Evolutionary conservation across 2,888 invertebrate species (phyloP).

Genomic region (Ametastegia equiseti): DNA sequence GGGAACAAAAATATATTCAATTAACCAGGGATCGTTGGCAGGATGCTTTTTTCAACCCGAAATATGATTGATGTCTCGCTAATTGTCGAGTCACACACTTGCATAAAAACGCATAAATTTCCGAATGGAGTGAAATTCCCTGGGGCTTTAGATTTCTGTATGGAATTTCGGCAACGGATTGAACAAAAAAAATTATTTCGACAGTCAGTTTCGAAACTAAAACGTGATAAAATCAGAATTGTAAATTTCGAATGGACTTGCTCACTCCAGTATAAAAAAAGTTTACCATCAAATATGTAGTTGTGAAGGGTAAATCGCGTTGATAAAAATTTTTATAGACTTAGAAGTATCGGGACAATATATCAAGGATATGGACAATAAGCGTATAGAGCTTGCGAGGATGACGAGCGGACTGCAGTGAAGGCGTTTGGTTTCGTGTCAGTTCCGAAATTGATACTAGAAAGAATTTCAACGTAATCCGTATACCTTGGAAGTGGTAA

Average conservation of each 20-base stretch:
- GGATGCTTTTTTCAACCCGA: neutral
- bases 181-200: no score
- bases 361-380: slow-evolving; percentile 9
- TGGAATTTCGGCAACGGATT: no score
- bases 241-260: no score
- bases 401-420: slow-evolving; percentile 8
- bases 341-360: neutral
- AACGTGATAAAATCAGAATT: no score
- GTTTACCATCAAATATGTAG: no score
- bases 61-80: slow-evolving; percentile 1
- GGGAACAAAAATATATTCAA: neutral
- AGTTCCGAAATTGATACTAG: neutral
- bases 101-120: neutral
- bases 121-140: no score
- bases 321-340: slow-evolving; percentile 5
- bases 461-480: slow-evolving; percentile 11
- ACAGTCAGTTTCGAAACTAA: no score
- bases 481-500: neutral
- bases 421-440: neutral
- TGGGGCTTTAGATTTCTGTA: no score
- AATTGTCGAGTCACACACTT: neutral
- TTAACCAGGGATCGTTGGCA: neutral
- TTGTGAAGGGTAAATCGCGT: no score
- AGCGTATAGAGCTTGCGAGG: neutral
- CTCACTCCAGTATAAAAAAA: no score